These are phyloP conservation scores for Chaetogeoica ovagalla DNA, from an alignment of 2,888 invertebrate species.

Conservation along the genomic window DNA sequence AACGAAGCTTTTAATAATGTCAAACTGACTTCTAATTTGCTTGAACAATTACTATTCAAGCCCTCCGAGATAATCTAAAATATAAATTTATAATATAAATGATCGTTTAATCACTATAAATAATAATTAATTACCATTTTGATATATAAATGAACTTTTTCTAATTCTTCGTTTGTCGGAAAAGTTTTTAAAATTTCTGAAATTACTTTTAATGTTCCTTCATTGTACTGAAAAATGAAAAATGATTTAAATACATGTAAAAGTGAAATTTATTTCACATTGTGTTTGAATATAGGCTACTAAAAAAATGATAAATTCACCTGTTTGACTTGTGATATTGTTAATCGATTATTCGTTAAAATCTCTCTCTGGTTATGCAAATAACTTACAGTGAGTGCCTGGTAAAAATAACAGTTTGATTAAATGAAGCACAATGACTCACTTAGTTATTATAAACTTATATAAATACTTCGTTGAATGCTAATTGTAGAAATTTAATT, in stretches of 20 bases:
- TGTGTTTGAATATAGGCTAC: background rate
- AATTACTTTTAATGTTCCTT: conserved; percentile 28
- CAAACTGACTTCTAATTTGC: conserved; percentile 30
- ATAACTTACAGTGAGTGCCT: background rate
- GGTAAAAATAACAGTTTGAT: background rate
- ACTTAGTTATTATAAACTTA: background rate
- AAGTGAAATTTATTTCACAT: background rate
- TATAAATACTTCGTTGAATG: conserved; percentile 38
- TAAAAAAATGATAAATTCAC: conserved; percentile 5
- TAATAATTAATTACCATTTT: conserved; percentile 4
- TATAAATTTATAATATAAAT: background rate
- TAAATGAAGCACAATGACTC: background rate
- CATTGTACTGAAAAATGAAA: conserved; percentile 29
- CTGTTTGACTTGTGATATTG: conserved; percentile 26
- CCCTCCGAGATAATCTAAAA: conserved; percentile 40
- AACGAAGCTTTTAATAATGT: conserved; percentile 25
- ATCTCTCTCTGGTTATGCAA: background rate
- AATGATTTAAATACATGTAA: background rate
- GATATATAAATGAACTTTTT: conserved; percentile 21
- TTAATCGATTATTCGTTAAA: background rate
- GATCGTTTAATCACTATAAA: background rate
- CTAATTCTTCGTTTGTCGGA: conserved; percentile 20
- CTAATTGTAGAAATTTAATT: conserved; percentile 39
- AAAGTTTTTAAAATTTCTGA: conserved; percentile 32
- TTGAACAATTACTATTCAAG: conserved; percentile 27